Base-by-base conservation (phyloP, 2,797 vertebrate genomes). In the Cyclura pinguis region DNA sequence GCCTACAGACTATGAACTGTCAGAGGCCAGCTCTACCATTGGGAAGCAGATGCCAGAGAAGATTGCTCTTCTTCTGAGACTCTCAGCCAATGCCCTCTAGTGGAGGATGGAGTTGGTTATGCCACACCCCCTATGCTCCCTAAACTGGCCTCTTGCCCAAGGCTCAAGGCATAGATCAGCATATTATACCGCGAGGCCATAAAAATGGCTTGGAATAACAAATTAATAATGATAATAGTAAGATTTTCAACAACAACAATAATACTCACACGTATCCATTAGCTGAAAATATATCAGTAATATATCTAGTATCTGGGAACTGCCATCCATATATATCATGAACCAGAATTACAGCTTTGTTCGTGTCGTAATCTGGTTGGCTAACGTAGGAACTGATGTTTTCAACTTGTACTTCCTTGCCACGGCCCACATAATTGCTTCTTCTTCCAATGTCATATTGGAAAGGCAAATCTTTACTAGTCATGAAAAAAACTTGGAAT, bases 301-400 rank as follows among this genome's bases (percentile, higher is more conserved):
- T 98, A 81, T 98, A 99, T 98, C 98, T 98, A 3, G 98, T 99
- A 89, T 99, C 99, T 91, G 98, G 97, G 73, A 99, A 97, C 57
- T 95, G 93, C 98, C 99, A 99, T 80, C 99, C 99, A 76, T 93
- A 99, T 86, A 99, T 97, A 78, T 99, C 99, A 50, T 99, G 99
- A 91, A 98, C 96, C 84, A 99, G 97, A 87, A 99, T 97, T 88
- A 99, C 91, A 2, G 98, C 98, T 94, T 97, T 99, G 92, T 98
- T 97, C 0, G 98, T 97, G 1, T 94, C 87, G 35, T 89, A 83
- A 0, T 97, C 85, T 69, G 98, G 97, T 91, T 97, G 97, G 47
- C 98, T 98, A 16, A 98, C 72, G 38, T 99, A 99, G 27, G 98
- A 98, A 64, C 97, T 97, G 93, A 97, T 96, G 95, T 99, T 98